Conservation (phyloP, 2,113 vertebrate species). For the Channa maculata region DNA sequence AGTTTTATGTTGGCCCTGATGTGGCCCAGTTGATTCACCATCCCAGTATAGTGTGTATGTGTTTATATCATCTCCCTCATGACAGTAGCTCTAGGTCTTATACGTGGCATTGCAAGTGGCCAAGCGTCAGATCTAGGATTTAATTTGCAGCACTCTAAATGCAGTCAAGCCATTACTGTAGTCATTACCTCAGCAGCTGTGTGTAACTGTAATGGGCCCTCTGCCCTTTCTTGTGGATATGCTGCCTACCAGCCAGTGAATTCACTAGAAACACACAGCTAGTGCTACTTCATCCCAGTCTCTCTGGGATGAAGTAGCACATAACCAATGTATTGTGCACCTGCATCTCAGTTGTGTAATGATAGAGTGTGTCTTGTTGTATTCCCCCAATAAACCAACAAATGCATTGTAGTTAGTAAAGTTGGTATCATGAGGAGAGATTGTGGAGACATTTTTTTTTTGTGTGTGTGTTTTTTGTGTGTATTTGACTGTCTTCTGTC, state of each 20-base stretch:
- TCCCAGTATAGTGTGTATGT: background rate
- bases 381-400: conserved; percentile 17
- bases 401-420: conserved; percentile 26
- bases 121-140: conserved; percentile 56
- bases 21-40: background rate
- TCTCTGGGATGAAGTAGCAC: conserved; percentile 11
- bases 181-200: conserved; percentile 66
- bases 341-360: conserved; percentile 64
- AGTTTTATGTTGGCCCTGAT: background rate
- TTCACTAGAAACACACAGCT: conserved; percentile 25
- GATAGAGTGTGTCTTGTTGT: background rate
- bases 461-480: background rate
- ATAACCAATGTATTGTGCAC: conserved; percentile 38
- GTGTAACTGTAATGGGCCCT: conserved; percentile 57
- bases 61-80: conserved; percentile 11
- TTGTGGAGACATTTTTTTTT: background rate
- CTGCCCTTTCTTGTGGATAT: conserved; percentile 50
- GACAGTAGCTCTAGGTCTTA: conserved; percentile 9
- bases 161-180: conserved; percentile 67
- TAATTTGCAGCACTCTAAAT: conserved; percentile 53
- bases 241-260: conserved; percentile 33
- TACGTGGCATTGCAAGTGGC: conserved; percentile 39
- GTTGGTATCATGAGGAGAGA: conserved; percentile 18
- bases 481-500: background rate
- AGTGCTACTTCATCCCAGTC: conserved; percentile 36